These are phyloP conservation scores for Scatophagus argus DNA, from an alignment of 2,113 vertebrate genomes.

Conservation along the genomic window DNA sequence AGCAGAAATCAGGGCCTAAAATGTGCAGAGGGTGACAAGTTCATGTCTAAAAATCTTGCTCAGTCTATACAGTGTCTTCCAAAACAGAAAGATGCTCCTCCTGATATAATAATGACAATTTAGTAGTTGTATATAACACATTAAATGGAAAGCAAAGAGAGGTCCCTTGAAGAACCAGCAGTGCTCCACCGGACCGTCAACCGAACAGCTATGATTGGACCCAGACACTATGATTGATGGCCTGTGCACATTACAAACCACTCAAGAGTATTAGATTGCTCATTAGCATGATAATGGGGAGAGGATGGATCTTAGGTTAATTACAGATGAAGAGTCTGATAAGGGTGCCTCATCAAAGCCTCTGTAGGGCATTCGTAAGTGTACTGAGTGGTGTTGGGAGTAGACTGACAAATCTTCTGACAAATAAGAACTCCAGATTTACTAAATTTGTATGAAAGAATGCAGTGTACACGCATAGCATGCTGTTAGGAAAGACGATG, in stretches of 20 bases:
- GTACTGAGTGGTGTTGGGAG: slow-evolving; percentile 46
- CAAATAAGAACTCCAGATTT: slow-evolving; percentile 3
- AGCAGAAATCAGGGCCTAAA: not conserved
- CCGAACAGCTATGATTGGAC: slow-evolving; percentile 12
- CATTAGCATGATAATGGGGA: slow-evolving; percentile 66
- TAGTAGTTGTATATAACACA: not conserved
- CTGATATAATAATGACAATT: not conserved
- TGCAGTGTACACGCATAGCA: not conserved
- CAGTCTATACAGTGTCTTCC: no score
- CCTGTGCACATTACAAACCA: slow-evolving; percentile 54
- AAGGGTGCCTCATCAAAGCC: slow-evolving; percentile 44
- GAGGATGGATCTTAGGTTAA: slow-evolving; percentile 68
- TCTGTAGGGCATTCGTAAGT: slow-evolving; percentile 44
- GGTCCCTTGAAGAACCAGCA: not conserved
- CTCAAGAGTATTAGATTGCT: slow-evolving; percentile 60
- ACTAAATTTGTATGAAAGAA: slow-evolving; percentile 3
- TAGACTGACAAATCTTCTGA: slow-evolving; percentile 34
- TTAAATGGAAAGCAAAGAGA: not conserved
- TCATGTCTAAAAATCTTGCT: not conserved
- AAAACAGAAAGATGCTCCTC: not conserved
- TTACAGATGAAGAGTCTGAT: slow-evolving; percentile 63
- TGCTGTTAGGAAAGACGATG: slow-evolving; percentile 3
- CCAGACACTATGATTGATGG: slow-evolving; percentile 55
- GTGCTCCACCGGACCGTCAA: not conserved
- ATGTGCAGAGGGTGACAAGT: not conserved